Evolutionary conservation across 2,888 invertebrate species (phyloP).

Genomic region (Cataglyphis altisquamis): DNA sequence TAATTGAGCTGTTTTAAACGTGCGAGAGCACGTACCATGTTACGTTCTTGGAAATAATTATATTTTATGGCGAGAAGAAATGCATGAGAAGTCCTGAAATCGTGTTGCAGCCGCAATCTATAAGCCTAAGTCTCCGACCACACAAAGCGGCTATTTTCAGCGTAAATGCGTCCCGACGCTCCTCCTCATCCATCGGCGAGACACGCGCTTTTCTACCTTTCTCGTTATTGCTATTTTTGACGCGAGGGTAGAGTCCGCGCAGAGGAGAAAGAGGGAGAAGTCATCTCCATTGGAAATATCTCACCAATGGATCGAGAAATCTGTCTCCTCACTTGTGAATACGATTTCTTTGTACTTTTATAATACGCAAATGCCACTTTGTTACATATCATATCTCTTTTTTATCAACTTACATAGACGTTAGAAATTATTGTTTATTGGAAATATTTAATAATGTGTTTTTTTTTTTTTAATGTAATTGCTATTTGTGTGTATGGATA

Average conservation of each 20-base stretch:
- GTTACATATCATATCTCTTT: not conserved
- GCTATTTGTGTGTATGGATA: not conserved
- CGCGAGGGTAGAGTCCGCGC: constrained; percentile 33
- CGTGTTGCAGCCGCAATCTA: constrained; percentile 31
- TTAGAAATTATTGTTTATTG: not conserved
- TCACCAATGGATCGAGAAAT: not conserved
- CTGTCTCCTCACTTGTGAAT: not conserved
- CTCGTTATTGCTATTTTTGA: constrained; percentile 70
- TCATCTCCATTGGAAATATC: not conserved
- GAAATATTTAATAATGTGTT: not conserved
- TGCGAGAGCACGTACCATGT: constrained; percentile 6
- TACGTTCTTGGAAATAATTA: constrained; percentile 19
- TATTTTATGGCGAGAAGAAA: constrained; percentile 3
- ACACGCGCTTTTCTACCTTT: constrained; percentile 61
- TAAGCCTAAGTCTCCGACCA: constrained; percentile 57
- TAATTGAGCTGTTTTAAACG: constrained; percentile 25
- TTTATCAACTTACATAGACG: not conserved
- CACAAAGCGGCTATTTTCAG: constrained; percentile 76
- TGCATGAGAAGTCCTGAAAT: constrained; percentile 11
- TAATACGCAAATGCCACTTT: not conserved
- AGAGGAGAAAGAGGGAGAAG: not conserved
- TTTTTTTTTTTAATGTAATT: not conserved
- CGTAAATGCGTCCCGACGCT: constrained; percentile 58
- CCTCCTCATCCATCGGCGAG: constrained; percentile 60
- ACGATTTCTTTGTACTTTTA: not conserved